A percentile compares a stretch with the other conserved stretches of the same genome.
These are phyloP conservation scores for Limnephilus lunatus DNA, from an alignment of 2,888 invertebrate species.

Conservation along the genomic window DNA sequence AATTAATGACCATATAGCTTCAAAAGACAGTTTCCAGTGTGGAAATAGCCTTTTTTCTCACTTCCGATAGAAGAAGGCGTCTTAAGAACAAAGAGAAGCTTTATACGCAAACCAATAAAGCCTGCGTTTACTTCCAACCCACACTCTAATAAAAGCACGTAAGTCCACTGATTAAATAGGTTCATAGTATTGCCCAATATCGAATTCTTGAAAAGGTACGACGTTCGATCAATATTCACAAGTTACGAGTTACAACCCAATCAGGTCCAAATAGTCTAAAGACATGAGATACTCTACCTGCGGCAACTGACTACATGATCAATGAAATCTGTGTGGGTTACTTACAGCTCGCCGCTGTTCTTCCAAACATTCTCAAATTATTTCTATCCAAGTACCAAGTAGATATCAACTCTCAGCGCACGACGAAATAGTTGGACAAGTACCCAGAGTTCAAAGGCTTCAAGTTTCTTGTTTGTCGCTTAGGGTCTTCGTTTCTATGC, in stretches of 20 bases:
- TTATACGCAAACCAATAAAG: background rate
- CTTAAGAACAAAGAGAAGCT: background rate
- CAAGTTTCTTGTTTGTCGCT: background rate
- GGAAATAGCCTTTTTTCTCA: too few relatives aligned
- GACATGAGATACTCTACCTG: background rate
- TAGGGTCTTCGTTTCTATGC: too few relatives aligned
- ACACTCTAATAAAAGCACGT: background rate
- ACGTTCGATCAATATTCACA: background rate
- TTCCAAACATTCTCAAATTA: conserved; percentile 3
- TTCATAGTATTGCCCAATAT: background rate
- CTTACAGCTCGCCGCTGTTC: background rate
- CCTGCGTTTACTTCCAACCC: background rate
- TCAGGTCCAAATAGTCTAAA: background rate
- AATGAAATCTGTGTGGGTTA: conserved; percentile 20
- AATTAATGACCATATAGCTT: too few relatives aligned
- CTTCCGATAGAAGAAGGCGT: background rate
- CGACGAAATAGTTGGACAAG: background rate
- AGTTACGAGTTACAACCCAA: background rate
- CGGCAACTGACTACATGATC: background rate
- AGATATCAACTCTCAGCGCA: background rate
- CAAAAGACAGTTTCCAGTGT: too few relatives aligned
- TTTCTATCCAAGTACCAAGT: background rate
- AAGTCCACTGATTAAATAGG: background rate
- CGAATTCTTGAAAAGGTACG: background rate
- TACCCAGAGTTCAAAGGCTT: background rate